A percentile compares a stretch with the other conserved stretches of the same genome.
phyloP scores from a whole-genome alignment of 2,888 invertebrate species.

The Urechis unicinctus region DNA sequence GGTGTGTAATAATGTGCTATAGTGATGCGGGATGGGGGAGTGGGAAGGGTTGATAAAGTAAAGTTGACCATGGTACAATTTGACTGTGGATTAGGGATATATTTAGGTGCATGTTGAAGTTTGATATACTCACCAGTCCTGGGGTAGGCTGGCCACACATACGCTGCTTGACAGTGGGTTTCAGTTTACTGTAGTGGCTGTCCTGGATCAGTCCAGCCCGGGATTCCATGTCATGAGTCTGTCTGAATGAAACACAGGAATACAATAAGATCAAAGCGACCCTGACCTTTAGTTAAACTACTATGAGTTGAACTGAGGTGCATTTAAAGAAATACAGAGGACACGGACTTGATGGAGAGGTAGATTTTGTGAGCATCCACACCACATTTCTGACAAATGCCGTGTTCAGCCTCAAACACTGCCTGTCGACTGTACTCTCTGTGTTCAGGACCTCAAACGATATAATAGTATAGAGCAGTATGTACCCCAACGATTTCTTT shows the following conservation, averaged over 20 bases:
- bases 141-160: constrained; percentile 34
- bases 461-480: neutral
- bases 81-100: no score
- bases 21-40: no score
- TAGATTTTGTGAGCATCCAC: constrained; percentile 38
- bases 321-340: neutral
- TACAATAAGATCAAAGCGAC: no score
- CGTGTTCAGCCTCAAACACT: constrained; percentile 36
- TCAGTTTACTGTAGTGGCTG: constrained; percentile 28
- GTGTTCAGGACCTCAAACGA: no score
- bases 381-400: constrained; percentile 37
- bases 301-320: neutral
- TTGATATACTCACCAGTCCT: constrained; percentile 39
- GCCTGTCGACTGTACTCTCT: constrained; percentile 31
- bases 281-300: no score
- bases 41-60: no score
- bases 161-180: constrained; percentile 28
- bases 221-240: constrained; percentile 24
- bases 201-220: constrained; percentile 30
- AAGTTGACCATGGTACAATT: no score
- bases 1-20: no score
- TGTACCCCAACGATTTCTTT: neutral
- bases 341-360: constrained; percentile 30
- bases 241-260: constrained; percentile 22
- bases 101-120: no score